These are phyloP conservation scores for Netelia fuscicornis DNA, from an alignment of 2,888 invertebrate species.

Conservation along the genomic window DNA sequence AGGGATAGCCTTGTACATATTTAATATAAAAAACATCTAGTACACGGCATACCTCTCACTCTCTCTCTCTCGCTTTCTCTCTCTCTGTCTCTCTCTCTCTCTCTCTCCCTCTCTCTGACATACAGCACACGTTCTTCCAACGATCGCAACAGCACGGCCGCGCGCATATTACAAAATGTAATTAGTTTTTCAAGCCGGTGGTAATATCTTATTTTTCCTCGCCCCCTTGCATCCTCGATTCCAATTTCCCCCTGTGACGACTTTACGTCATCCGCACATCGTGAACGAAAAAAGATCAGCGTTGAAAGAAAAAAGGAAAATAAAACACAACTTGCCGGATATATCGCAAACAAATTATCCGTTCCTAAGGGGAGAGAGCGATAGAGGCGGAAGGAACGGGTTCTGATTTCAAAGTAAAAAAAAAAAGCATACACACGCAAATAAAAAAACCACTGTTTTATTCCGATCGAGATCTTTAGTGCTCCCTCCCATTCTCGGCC, in stretches of 20 bases:
- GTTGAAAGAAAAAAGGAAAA: neutral
- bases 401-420: too few species aligned
- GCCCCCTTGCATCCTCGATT: constrained; percentile 3
- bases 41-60: constrained; percentile 8
- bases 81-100: too few species aligned
- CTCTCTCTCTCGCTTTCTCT: too few species aligned
- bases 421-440: too few species aligned
- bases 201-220: constrained; percentile 42
- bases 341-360: constrained; percentile 1
- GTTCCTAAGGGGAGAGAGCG: neutral
- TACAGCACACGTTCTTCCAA: neutral
- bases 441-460: constrained; percentile 1
- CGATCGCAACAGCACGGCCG: neutral
- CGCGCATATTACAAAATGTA: constrained; percentile 53
- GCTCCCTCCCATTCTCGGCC: neutral
- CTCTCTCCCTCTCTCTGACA: too few species aligned
- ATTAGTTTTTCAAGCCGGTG: constrained; percentile 58
- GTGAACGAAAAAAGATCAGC: neutral
- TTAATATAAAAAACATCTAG: constrained; percentile 16
- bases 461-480: neutral
- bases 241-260: constrained; percentile 40
- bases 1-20: constrained; percentile 38
- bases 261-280: constrained; percentile 3
- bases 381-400: too few species aligned
- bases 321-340: neutral